A percentile compares a stretch with the other conserved stretches of the same genome.
phyloP scores from a whole-genome alignment of 2,113 vertebrate genomes.

The Lontra canadensis region DNA sequence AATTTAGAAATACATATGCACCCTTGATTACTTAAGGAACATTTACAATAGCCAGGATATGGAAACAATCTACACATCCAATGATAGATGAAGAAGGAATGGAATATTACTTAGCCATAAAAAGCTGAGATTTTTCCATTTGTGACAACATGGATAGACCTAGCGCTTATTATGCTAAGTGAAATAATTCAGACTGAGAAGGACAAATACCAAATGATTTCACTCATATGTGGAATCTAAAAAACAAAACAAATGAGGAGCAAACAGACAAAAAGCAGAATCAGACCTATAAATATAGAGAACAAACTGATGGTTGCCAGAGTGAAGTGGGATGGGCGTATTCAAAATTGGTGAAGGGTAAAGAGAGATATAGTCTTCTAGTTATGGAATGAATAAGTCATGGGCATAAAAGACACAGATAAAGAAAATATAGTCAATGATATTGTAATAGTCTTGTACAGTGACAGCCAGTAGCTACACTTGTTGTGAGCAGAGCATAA shows the following conservation, averaged over 20 bases:
- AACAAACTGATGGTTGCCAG: neutral
- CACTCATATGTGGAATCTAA: neutral
- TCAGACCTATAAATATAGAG: neutral
- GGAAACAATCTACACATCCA: neutral
- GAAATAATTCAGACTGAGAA: neutral
- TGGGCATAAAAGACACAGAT: neutral
- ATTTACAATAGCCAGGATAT: neutral
- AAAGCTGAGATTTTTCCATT: neutral
- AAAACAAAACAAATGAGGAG: neutral
- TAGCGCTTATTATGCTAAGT: neutral
- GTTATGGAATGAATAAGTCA: neutral
- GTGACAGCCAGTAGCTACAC: neutral
- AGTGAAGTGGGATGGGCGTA: neutral
- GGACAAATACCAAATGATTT: neutral
- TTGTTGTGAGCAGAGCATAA: neutral
- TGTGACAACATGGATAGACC: neutral
- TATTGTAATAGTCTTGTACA: neutral
- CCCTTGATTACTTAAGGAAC: neutral
- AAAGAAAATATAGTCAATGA: neutral
- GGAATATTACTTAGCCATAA: neutral
- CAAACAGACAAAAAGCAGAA: neutral
- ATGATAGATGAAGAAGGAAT: neutral
- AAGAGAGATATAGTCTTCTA: neutral
- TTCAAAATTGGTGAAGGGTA: neutral
- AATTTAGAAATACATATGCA: neutral